These are phyloP conservation scores for Liasis olivaceus DNA, from an alignment of 2,797 vertebrate species.

Conservation along the genomic window DNA sequence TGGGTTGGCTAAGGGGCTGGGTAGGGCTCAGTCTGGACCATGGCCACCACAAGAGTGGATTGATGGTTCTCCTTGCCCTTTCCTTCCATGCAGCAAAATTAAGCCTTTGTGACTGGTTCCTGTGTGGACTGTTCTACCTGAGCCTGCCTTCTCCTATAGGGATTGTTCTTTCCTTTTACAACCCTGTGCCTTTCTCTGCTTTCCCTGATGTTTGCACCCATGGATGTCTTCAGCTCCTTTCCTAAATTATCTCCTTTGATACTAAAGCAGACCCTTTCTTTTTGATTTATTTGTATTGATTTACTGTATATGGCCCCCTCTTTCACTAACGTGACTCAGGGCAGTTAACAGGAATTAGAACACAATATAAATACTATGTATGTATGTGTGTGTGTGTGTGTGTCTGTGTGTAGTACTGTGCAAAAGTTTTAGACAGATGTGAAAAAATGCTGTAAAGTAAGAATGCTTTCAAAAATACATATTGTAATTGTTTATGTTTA, in stretches of 20 bases:
- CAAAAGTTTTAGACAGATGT: no score
- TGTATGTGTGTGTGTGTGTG: no score
- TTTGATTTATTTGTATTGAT: no score
- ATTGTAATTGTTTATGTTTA: no score
- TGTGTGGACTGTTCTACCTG: neutral
- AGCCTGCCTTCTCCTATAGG: neutral
- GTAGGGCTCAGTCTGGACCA: neutral
- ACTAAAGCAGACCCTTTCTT: neutral
- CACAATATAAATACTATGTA: neutral
- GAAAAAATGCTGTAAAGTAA: no score
- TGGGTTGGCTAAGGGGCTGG: neutral
- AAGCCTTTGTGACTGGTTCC: neutral
- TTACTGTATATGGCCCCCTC: neutral
- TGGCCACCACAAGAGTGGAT: neutral
- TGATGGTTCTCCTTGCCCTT: neutral
- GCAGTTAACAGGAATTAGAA: neutral
- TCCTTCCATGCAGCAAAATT: neutral
- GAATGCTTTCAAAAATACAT: no score
- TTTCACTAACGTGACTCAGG: neutral
- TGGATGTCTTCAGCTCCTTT: neutral
- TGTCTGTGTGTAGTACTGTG: no score
- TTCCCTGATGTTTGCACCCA: neutral
- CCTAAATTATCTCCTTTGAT: neutral
- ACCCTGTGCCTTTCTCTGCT: neutral
- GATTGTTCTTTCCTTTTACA: neutral